A percentile compares a stretch with the other conserved stretches of the same genome.
These are phyloP conservation scores for Lucilia sericata DNA, from an alignment of 1,140 invertebrate genomes.

Conservation along the genomic window DNA sequence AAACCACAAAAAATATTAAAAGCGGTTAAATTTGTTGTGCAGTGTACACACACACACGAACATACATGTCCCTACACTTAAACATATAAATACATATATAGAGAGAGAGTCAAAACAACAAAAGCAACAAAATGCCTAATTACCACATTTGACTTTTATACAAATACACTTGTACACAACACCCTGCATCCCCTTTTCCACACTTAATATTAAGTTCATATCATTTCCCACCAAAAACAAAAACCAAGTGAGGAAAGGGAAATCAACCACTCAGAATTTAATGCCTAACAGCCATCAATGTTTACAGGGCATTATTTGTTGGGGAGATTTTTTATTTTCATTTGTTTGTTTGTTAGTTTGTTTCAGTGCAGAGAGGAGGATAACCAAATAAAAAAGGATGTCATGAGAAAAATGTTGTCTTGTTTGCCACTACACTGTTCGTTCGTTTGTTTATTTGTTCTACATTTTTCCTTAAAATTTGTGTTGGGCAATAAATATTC, in stretches of 20 bases:
- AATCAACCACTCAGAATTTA: background rate
- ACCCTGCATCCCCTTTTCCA: background rate
- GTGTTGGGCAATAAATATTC: constrained; percentile 18
- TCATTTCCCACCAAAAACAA: background rate
- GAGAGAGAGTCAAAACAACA: background rate
- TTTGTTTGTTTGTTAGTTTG: no score
- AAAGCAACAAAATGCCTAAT: constrained; percentile 11
- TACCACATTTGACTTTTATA: constrained; percentile 13
- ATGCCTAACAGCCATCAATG: background rate
- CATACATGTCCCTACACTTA: background rate
- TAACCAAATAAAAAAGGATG: no score
- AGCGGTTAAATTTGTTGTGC: background rate
- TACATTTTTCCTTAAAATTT: background rate
- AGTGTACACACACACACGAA: background rate
- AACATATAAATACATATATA: background rate
- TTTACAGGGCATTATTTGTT: constrained; percentile 2
- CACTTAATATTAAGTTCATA: background rate
- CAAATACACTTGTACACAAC: background rate
- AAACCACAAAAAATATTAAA: constrained; percentile 18
- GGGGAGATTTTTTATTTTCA: background rate
- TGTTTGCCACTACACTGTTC: background rate
- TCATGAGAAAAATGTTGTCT: no score
- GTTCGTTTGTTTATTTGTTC: background rate
- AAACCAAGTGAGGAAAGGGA: background rate
- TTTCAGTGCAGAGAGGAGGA: no score